phyloP scores from a whole-genome alignment of 2,113 vertebrate species.

The Otolemur garnettii region DNA sequence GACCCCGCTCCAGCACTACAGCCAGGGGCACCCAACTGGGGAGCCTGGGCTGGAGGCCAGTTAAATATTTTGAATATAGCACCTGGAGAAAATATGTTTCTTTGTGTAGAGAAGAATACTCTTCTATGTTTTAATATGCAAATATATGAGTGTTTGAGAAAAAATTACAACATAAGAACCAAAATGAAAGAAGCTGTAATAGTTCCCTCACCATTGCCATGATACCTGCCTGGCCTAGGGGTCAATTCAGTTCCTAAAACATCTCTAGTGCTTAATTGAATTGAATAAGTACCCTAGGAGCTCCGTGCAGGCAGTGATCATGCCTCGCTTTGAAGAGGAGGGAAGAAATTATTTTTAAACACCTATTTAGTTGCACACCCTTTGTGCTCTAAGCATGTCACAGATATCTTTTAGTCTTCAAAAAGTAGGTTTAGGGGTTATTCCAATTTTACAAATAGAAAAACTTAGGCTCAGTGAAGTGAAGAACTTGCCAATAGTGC shows the following conservation, averaged over 20 bases:
- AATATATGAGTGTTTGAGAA: not conserved
- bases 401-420: slow-evolving; percentile 24
- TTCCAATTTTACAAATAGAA: slow-evolving; percentile 2
- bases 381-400: slow-evolving; percentile 13
- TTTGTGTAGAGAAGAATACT: not conserved
- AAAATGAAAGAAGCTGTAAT: not conserved
- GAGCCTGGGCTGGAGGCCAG: not conserved
- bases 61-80: not conserved
- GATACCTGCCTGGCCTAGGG: not conserved
- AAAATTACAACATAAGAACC: not conserved
- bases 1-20: not conserved
- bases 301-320: not conserved
- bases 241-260: not conserved
- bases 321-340: not conserved
- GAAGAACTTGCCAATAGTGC: not conserved
- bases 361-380: not conserved
- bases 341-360: slow-evolving; percentile 1
- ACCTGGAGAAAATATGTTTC: not conserved
- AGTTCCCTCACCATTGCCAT: not conserved
- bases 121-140: not conserved
- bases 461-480: not conserved
- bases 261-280: not conserved
- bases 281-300: not conserved
- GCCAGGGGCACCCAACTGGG: not conserved
- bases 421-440: not conserved